These are phyloP conservation scores for Xylophagus ater DNA, from an alignment of 2,888 invertebrate species.

Conservation along the genomic window DNA sequence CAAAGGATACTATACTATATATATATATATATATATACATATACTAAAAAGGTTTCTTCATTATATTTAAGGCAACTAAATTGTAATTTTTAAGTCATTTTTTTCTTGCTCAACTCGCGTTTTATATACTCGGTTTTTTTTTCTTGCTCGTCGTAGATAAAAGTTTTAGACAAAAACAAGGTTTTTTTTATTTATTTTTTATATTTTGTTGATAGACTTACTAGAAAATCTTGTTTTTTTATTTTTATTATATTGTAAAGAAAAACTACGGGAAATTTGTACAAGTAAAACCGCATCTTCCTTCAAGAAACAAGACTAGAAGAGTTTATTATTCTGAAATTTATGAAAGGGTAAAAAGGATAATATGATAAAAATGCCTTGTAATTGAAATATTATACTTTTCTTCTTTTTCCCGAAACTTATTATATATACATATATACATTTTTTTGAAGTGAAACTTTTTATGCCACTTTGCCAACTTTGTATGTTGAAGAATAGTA, in stretches of 20 bases:
- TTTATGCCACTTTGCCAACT: no score
- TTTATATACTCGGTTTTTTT: neutral
- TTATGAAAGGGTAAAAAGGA: constrained; percentile 4
- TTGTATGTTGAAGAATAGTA: no score
- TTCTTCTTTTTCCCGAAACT: constrained; percentile 3
- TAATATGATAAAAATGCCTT: constrained; percentile 7
- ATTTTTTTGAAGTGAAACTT: no score
- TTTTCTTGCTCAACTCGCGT: no score
- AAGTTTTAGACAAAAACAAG: neutral
- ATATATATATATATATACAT: no score
- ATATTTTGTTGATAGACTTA: neutral
- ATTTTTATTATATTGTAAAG: neutral
- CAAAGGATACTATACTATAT: no score
- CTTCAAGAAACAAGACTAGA: constrained; percentile 1
- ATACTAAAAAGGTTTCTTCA: no score
- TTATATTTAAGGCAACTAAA: constrained; percentile 1
- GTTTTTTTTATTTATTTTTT: neutral
- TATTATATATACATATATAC: constrained; percentile 7
- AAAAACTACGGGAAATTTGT: neutral
- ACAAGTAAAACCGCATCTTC: neutral
- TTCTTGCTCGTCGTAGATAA: neutral
- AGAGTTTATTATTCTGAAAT: constrained; percentile 1
- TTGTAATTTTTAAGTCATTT: no score
- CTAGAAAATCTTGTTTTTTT: neutral
- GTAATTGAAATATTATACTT: constrained; percentile 11